Evolutionary conservation across 2,888 invertebrate genomes (phyloP).

Genomic region (Brenthis daphne): DNA sequence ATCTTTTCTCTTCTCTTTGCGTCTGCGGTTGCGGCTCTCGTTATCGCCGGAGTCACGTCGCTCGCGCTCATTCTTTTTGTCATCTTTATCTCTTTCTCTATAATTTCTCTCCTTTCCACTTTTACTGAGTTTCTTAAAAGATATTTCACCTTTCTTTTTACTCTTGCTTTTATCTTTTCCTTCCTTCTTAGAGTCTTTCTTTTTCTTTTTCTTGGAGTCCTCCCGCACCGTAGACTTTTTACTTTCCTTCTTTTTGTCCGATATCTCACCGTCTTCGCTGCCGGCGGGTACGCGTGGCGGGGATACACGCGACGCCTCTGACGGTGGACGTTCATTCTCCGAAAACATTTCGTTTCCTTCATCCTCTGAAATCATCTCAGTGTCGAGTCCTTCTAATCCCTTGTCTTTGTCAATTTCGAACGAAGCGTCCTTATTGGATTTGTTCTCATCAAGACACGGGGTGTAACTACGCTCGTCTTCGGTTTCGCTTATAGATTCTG

Average conservation of each 20-base stretch:
- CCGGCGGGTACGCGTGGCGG: conserved; percentile 47
- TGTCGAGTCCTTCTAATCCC: conserved; percentile 84
- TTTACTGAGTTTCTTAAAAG: conserved; percentile 91
- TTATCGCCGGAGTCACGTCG: conserved; percentile 49
- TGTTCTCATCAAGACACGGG: conserved; percentile 87
- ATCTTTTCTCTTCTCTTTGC: conserved; percentile 86
- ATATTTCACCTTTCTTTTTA: conserved; percentile 79
- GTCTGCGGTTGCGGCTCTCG: conserved; percentile 62
- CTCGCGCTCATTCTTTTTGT: conserved; percentile 59
- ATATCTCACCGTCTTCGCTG: conserved; percentile 83
- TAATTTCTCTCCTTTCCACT: conserved; percentile 90
- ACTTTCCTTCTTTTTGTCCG: conserved; percentile 64
- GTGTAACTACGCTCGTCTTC: conserved; percentile 87
- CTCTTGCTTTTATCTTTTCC: conserved; percentile 66
- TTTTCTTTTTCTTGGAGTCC: conserved; percentile 73
- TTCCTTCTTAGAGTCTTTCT: conserved; percentile 78
- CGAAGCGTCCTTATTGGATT: conserved; percentile 65
- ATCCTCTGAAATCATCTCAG: conserved; percentile 89
- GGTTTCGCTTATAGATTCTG: conserved; percentile 84
- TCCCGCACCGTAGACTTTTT: conserved; percentile 48
- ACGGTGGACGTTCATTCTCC: conserved; percentile 76
- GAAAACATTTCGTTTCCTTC: conserved; percentile 86
- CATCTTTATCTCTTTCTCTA: conserved; percentile 82
- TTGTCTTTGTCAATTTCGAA: conserved; percentile 64
- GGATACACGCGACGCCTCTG: conserved; percentile 59